Percentiles rank a stretch among this genome's conserved stretches.
Evolutionary conservation across 2,797 vertebrate species (phyloP).

Genomic region (Pagetopsis macropterus): DNA sequence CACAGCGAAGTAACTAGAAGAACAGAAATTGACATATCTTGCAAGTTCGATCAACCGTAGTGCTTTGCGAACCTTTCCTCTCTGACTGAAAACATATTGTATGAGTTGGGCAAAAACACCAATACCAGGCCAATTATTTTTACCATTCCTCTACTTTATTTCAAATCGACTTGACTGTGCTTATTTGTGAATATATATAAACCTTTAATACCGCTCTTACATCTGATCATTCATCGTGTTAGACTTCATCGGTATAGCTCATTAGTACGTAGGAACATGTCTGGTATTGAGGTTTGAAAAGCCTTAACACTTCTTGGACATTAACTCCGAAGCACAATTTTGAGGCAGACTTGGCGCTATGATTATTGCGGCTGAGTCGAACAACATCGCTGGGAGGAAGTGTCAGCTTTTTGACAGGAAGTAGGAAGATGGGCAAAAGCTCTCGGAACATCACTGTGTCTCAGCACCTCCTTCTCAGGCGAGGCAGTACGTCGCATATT

Average conservation of each 20-base stretch:
- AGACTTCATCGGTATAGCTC: slow-evolving; percentile 59
- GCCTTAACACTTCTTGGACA: slow-evolving; percentile 84
- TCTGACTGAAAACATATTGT: slow-evolving; percentile 72
- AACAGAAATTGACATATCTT: slow-evolving; percentile 34
- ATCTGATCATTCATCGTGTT: slow-evolving; percentile 65
- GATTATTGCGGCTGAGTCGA: slow-evolving; percentile 64
- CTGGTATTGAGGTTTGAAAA: slow-evolving; percentile 82
- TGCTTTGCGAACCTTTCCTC: slow-evolving; percentile 83
- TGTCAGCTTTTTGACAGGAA: slow-evolving; percentile 75
- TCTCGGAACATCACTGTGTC: slow-evolving; percentile 81
- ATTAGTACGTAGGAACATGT: slow-evolving; percentile 70
- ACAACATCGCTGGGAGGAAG: slow-evolving; percentile 69
- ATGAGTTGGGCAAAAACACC: slow-evolving; percentile 69
- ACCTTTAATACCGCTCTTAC: slow-evolving; percentile 73
- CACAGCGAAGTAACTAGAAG: slow-evolving; percentile 34
- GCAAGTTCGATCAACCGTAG: slow-evolving; percentile 52
- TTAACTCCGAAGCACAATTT: slow-evolving; percentile 86
- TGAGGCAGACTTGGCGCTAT: slow-evolving; percentile 72
- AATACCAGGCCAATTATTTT: slow-evolving; percentile 78
- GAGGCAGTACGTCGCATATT: slow-evolving; percentile 67
- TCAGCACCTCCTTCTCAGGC: slow-evolving; percentile 74
- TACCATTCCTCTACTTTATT: slow-evolving; percentile 72
- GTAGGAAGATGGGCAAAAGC: slow-evolving; percentile 59
- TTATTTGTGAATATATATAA: slow-evolving; percentile 80
- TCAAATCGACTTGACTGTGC: slow-evolving; percentile 78